Evolutionary conservation across 1,140 invertebrate species (phyloP), one percentile per base, ranked within the genome.

Genomic region (Heliconius nattereri): DNA sequence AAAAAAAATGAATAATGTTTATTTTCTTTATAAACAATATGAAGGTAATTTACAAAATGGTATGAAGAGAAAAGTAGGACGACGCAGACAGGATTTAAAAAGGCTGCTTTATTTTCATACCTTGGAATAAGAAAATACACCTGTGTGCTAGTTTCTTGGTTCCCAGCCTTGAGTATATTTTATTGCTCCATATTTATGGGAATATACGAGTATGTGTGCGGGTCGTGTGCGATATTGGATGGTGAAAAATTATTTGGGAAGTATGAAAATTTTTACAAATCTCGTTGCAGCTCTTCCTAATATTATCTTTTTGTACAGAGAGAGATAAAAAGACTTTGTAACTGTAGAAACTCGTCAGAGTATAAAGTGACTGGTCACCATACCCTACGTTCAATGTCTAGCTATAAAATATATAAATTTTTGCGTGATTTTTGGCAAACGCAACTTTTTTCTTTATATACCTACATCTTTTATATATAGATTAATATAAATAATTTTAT

Each of bases 81-180:
- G 60, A 66, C 60, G 60, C 26, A 66, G 60, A 66, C 60, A 66
- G 60, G 60, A 66, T 66, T 66, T 66, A 66, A 66, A 66, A 66
- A 66, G 60, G 60, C 60, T 66, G 60, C 60, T 66, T 66, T 66
- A 66, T 66, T 66, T 66, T 66, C 60, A 66, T 66, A 66, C 60
- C 60, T 66, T 66, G 29, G 26, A 66, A 66, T 66, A 66, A 66
- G 60, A 66, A 66, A 66, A 66, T 66, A 66, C 60, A 66, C 60
- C 60, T 66, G 60, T 66, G 26, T 3, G 60, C 60, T 66, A 66
- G 60, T 66, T 66, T 66, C 60, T 66, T 29, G 60, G 60, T 66
- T 66, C 60, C 60, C 60, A 66, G 60, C 60, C 60, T 66, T 11
- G 11, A 66, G 60, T 66, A 66, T 66, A 66, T 66, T 66, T 66